Evolutionary conservation across 2,113 vertebrate species (phyloP), one percentile per base, ranked within the genome.

Genomic region (Dermatemys mawii): DNA sequence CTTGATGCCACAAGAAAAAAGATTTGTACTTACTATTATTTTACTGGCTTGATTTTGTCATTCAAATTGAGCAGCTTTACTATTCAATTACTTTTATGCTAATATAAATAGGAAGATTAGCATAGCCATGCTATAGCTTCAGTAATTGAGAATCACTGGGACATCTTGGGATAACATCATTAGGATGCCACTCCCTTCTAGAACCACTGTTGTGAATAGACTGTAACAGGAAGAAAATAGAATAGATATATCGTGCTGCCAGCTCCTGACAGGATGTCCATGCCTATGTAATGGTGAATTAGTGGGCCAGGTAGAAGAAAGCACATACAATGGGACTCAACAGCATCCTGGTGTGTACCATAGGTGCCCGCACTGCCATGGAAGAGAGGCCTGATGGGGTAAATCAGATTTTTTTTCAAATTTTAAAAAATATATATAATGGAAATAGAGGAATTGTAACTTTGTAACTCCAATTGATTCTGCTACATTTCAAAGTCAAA

Each of bases 11-110:
- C 82, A 95, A 94, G 92, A 95, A 95, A 95, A 93, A 87, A 95
- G 84, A 93, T 94, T 93, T 89, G 93, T 81, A 50, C 55, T 92
- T 96, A 81, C 29, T 87, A 92, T 96, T 94, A 96, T 95, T 97
- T 96, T 94, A 80, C 63, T 91, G 87, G 82, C 94, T 94, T 11
- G 6, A 96, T 94, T 97, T 96, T 96, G 78, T 91, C 94, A 96
- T 96, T 91, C 90, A 96, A 94, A 96, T 96, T 90, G 89, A 93
- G 44, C 67, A 81, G 93, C 89, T 95, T 94, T 92, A 89, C 70
- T 91, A 92, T 93, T 96, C 93, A 96, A 93, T 97, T 96, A 96
- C 84, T 95, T 96, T 96, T 96, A 83, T 92, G 82, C 86, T 95
- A 86, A 88, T 94, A 97, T 94, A 96, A 97, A 96, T 90, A 81